Percentiles rank a stretch among this genome's conserved stretches.
Conservation (phyloP, 2,113 vertebrate species). For the Isichthys henryi region DNA sequence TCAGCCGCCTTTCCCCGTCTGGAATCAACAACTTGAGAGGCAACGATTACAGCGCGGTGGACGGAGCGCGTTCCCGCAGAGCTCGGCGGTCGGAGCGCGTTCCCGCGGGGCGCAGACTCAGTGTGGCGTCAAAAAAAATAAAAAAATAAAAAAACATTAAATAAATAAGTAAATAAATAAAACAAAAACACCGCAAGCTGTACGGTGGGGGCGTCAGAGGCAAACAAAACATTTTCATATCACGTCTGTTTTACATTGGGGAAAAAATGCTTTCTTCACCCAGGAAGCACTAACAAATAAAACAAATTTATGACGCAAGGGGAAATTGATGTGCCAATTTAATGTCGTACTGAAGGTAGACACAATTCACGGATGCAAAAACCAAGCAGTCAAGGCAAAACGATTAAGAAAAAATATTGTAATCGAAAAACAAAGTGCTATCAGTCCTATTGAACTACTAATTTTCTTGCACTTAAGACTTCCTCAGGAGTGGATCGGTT, state of each 20-base stretch:
- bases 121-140: not conserved
- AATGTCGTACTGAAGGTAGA: not conserved
- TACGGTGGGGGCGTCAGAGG: not conserved
- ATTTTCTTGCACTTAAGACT: not conserved
- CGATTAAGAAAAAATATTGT: not conserved
- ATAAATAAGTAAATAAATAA: too few species aligned
- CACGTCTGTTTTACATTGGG: not conserved
- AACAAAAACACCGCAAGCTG: not conserved
- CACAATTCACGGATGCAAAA: not conserved
- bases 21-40: conserved; percentile 1
- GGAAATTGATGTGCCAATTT: not conserved
- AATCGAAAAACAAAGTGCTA: not conserved
- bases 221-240: not conserved
- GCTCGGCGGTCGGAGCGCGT: too few species aligned
- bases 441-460: not conserved
- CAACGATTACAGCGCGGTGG: not conserved
- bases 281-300: not conserved
- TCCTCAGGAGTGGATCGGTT: not conserved
- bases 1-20: not conserved
- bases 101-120: not conserved
- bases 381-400: not conserved
- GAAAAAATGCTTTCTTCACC: not conserved
- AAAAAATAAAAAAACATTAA: too few species aligned
- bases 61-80: not conserved
- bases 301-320: not conserved